phyloP scores from a whole-genome alignment of 2,888 invertebrate genomes.

The Amblyjoppa fuscipennis region DNA sequence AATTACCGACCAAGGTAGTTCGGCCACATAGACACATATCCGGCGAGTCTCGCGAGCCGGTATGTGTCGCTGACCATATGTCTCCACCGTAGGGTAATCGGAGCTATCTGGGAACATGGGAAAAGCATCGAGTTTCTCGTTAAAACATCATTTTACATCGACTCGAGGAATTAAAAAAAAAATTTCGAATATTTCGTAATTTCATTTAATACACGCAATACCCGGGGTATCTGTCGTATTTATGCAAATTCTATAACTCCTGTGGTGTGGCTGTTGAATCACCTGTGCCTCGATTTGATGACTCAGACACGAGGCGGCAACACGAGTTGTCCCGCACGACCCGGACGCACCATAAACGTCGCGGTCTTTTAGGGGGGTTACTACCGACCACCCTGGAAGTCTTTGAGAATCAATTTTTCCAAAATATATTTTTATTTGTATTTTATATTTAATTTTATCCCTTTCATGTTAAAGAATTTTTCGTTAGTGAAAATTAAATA shows the following conservation, averaged over 20 bases:
- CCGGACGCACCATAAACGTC: neutral
- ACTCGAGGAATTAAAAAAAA: neutral
- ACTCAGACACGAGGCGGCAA: neutral
- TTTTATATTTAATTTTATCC: too few relatives aligned
- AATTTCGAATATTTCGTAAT: neutral
- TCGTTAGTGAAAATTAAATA: too few relatives aligned
- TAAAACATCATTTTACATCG: conserved; percentile 8
- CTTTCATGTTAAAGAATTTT: too few relatives aligned
- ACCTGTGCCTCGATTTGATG: conserved; percentile 4
- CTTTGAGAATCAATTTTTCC: neutral
- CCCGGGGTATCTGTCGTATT: neutral
- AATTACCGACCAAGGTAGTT: neutral
- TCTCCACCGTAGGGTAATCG: conserved; percentile 45
- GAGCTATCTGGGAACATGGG: conserved; percentile 61
- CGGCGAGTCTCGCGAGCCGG: neutral
- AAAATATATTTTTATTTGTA: neutral
- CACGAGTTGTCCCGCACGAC: neutral
- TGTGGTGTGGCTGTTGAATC: neutral
- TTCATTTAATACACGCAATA: neutral
- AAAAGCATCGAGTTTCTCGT: conserved; percentile 45
- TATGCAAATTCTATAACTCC: neutral
- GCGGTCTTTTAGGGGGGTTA: neutral
- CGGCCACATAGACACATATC: neutral
- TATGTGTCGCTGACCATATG: conserved; percentile 50
- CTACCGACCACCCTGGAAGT: too few relatives aligned